Base-by-base conservation (phyloP, 2,797 vertebrate species). In the Mormyrops boulengeri region DNA sequence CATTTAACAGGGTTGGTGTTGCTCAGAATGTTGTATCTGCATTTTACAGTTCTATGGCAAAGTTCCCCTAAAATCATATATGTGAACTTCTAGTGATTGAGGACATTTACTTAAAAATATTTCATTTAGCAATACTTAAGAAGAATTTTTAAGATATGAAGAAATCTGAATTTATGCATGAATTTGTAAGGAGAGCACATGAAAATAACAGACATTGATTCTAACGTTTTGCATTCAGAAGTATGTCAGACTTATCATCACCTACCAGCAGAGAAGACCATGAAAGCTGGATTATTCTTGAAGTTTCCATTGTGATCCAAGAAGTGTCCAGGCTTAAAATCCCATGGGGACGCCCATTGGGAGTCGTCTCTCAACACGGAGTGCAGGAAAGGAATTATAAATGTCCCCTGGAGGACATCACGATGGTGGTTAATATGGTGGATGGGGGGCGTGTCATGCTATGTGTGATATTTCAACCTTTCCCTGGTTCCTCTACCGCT, bases 241-340 rank as follows among this genome's bases (percentile, higher is more conserved):
- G 19, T 47, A 47, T 11, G 77, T 19, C 14, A n/a, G 41, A 44
- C 17, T 19, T 41, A 11, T 47, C 22, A n/a, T 26, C 5, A 26
- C 90, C 90, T 91, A 95, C 95, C 95, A 92, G 94, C 93, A 89
- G 94, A 94, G 89, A 96, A 96, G 0, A 94, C 92, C 50, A 95
- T 0, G 69, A 96, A 96, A 0, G 95, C 94, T 1, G 93, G 92
- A 88, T 92, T 95, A 66, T 94, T 96, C 92, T 95, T 95, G 57
- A 96, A 95, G 91, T 94, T 95, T 41, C 93, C 94, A 3, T 94
- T 93, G 22, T 90, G 47, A 82, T 96, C 95, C 91, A 96, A 90
- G 91, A 96, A 96, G 91, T 96, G 93, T 8, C 92, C 91, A 0
- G 95, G 95, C 88, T 96, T 93, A 89, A 96, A 96, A 60, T 91